Conservation (phyloP, 1,140 invertebrate genomes). For the Drosophila paulistorum region DNA sequence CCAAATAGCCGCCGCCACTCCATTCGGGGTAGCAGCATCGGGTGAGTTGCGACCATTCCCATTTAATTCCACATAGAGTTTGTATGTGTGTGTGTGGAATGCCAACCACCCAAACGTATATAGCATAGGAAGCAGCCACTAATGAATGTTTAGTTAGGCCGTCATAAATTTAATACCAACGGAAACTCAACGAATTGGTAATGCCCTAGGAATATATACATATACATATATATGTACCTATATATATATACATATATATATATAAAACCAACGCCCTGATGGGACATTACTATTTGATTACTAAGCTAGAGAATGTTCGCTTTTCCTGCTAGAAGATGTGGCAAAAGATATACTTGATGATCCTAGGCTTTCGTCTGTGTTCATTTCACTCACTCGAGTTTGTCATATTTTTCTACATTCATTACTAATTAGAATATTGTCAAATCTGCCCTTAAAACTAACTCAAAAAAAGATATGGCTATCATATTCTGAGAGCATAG, state of each 20-base stretch:
- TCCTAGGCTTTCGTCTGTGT: no score
- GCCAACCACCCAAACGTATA: conserved; percentile 62
- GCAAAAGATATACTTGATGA: no score
- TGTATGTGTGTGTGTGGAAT: conserved; percentile 58
- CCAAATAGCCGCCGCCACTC: background rate
- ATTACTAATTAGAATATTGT: no score
- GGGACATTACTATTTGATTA: no score
- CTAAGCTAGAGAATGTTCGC: no score
- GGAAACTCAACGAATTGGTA: conserved; percentile 16
- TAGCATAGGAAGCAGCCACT: conserved; percentile 69
- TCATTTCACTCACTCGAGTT: no score
- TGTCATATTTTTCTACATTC: no score
- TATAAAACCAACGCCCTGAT: background rate
- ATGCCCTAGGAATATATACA: conserved; percentile 6
- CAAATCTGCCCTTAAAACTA: no score
- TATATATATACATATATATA: background rate
- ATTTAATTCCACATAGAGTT: conserved; percentile 8
- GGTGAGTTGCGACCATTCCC: conserved; percentile 73
- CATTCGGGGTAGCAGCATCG: conserved; percentile 23
- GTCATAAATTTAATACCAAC: conserved; percentile 54
- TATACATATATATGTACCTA: background rate
- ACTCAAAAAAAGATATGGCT: no score
- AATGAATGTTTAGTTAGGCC: conserved; percentile 65
- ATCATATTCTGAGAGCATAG: no score
- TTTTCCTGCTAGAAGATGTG: no score